Evolutionary conservation across 2,888 invertebrate genomes (phyloP).

Genomic region (Acrobasis repandana): DNA sequence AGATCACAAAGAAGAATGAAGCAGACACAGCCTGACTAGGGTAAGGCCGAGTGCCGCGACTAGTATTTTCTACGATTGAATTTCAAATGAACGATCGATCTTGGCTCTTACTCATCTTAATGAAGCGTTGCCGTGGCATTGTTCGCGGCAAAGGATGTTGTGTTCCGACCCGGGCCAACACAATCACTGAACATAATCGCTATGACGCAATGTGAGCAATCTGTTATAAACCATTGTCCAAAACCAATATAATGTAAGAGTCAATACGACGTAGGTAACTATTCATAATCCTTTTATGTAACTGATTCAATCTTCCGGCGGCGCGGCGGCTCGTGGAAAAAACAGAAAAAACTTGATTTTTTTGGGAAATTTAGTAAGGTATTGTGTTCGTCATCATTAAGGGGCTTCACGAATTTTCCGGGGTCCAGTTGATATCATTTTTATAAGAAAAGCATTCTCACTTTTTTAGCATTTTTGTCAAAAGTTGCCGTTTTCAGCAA

Average conservation of each 20-base stretch:
- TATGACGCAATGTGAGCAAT: constrained; percentile 16
- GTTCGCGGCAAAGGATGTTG: constrained; percentile 25
- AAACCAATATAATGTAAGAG: constrained; percentile 9
- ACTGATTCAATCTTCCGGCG: too few relatives aligned
- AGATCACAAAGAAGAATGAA: not conserved
- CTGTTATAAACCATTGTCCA: constrained; percentile 27
- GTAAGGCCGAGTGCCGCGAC: not conserved
- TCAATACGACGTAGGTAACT: not conserved
- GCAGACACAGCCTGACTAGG: not conserved
- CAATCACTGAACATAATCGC: constrained; percentile 21
- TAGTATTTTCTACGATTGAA: not conserved
- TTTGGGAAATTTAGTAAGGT: too few relatives aligned
- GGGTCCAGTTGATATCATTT: too few relatives aligned
- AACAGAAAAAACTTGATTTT: too few relatives aligned
- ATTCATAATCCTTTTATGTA: not conserved
- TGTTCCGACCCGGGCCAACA: constrained; percentile 1
- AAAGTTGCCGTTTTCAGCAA: too few relatives aligned
- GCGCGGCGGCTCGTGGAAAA: too few relatives aligned
- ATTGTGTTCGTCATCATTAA: too few relatives aligned
- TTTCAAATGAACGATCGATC: constrained; percentile 4
- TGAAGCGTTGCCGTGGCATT: constrained; percentile 28
- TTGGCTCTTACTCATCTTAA: constrained; percentile 17
- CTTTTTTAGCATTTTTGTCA: too few relatives aligned
- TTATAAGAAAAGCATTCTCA: too few relatives aligned
- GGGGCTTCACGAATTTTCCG: too few relatives aligned